Evolutionary conservation across 2,888 invertebrate genomes (phyloP).

Genomic region (Trypoxylon attenuatum): DNA sequence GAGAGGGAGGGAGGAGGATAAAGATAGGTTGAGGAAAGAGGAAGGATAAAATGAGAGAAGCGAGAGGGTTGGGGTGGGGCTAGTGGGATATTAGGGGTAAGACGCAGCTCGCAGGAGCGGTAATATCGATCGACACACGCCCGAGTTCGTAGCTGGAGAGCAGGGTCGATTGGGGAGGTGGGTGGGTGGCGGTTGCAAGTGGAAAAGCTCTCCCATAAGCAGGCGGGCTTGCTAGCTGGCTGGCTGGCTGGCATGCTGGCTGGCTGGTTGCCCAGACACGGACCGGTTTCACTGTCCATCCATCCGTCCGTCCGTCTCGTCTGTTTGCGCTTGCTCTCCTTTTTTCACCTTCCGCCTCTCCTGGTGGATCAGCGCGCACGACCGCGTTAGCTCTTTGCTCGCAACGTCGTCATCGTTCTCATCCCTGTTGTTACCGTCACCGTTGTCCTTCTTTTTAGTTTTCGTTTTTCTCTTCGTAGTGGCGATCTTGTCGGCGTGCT

Average conservation of each 20-base stretch:
- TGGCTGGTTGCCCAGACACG: slow-evolving; percentile 57
- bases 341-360: no score
- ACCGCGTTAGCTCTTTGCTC: no score
- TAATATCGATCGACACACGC: slow-evolving; percentile 69
- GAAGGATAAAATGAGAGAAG: slow-evolving; percentile 6
- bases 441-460: background rate
- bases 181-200: slow-evolving; percentile 24
- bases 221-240: slow-evolving; percentile 40
- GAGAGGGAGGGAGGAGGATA: background rate
- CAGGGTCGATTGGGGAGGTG: slow-evolving; percentile 43
- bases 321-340: slow-evolving; percentile 5
- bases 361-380: no score
- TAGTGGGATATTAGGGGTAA: slow-evolving; percentile 45
- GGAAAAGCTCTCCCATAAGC: slow-evolving; percentile 56
- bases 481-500: no score
- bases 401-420: no score
- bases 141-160: slow-evolving; percentile 56
- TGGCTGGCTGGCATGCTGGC: slow-evolving; percentile 50
- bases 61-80: slow-evolving; percentile 24
- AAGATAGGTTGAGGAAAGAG: background rate
- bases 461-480: background rate
- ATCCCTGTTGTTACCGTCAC: no score
- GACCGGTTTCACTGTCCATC: slow-evolving; percentile 44
- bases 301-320: slow-evolving; percentile 30
- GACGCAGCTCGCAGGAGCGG: slow-evolving; percentile 70